Evolutionary conservation across 2,888 invertebrate genomes (phyloP), one percentile per base, ranked within the genome.

Genomic region (Orgyia antiqua): DNA sequence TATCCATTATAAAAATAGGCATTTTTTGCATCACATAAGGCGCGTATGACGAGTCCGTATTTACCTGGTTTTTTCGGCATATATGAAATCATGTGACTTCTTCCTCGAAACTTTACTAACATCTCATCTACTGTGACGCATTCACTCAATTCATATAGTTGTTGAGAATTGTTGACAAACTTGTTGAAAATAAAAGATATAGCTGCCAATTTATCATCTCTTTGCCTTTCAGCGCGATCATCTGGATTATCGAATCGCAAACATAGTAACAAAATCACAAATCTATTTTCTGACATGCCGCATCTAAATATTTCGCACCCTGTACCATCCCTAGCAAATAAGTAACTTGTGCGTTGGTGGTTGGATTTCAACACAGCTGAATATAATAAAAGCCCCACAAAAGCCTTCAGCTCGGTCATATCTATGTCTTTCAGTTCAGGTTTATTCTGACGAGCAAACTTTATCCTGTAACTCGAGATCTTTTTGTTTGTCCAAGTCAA

Each of bases 101-200:
- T 42, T 19, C 47, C 51, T n/a, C 47, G 38, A 39, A 52, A 51
- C 13, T 40, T 33, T 1, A 50, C 36, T 13, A 47, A 10, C 42
- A 42, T 53, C 27, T 58, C 52, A 39, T 53, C 54, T 4, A 53
- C 17, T 1, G 49, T 53, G 11, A 43, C 48, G 19, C 29, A 49
- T 48, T 50, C 42, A 11, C 45, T 29, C 6, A 7, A n/a, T 20
- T 20, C 6, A 20, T 20, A 20, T 20, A 20, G 4, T 20, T 20
- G 4, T 20, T 20, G 21, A 15, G 26, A 36, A 24, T 32, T 32
- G 4, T 9, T 10, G 11, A 36, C 17, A 44, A 36, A 36, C 13
- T 32, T 32, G 4, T 29, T 20, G 13, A 32, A 36, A 15, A 36
- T 29, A 11, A n/a, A 6, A 12, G 32, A 32, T 11, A 29, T 27